These are phyloP conservation scores for Sus scrofa DNA, from an alignment of 2,113 vertebrate genomes.

Conservation along the genomic window DNA sequence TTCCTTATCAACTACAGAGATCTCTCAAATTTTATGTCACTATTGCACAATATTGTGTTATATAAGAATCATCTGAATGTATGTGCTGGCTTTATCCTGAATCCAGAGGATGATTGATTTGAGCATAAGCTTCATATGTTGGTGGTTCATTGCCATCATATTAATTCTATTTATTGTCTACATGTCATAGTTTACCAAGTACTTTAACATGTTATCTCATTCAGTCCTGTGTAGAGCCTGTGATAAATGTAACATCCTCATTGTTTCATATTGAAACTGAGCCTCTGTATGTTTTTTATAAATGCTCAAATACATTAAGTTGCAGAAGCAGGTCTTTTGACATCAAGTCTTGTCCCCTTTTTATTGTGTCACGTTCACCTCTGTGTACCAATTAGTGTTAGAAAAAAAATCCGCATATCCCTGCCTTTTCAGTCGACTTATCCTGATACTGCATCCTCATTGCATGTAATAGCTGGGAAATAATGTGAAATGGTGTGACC, in stretches of 20 bases:
- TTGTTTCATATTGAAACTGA: background rate
- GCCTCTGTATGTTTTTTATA: background rate
- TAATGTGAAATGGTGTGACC: background rate
- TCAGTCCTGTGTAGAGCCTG: background rate
- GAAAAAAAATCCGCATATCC: background rate
- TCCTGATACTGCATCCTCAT: background rate
- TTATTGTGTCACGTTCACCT: background rate
- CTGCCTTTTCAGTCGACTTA: background rate
- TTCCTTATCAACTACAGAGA: background rate
- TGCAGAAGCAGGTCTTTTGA: background rate
- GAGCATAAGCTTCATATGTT: background rate
- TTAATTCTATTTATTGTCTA: conserved; percentile 7
- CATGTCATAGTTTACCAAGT: background rate
- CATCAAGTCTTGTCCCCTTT: background rate
- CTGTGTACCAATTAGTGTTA: background rate
- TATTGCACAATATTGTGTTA: background rate
- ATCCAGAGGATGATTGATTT: background rate
- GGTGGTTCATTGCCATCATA: background rate
- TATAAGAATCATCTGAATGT: background rate
- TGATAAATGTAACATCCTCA: background rate
- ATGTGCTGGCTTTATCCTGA: background rate
- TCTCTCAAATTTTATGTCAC: background rate
- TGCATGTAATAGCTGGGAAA: background rate
- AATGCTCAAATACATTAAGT: background rate
- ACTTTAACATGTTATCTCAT: background rate